These are phyloP conservation scores for Seira sanloemensis DNA, from an alignment of 2,888 invertebrate genomes.

Conservation along the genomic window DNA sequence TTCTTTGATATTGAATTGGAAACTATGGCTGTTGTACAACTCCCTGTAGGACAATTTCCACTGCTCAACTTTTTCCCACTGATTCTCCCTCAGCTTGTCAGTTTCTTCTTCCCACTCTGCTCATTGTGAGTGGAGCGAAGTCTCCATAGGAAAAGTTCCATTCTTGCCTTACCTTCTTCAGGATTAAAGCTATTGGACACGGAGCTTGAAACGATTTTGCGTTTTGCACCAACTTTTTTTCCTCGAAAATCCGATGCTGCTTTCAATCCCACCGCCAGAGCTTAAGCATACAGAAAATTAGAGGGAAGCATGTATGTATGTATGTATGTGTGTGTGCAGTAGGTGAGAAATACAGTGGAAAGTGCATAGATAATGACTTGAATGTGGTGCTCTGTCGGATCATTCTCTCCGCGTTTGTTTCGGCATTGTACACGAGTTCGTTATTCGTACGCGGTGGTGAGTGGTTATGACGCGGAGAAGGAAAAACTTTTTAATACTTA, in stretches of 20 bases:
- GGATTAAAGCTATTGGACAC: no score
- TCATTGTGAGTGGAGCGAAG: neutral
- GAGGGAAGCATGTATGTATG: no score
- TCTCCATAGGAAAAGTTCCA: neutral
- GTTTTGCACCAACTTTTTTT: no score
- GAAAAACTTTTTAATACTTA: neutral
- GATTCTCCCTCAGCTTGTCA: no score
- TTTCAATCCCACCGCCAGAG: no score
- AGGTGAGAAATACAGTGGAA: no score
- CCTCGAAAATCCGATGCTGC: no score
- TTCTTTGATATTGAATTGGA: conserved; percentile 49
- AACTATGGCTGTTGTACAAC: conserved; percentile 37
- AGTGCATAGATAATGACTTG: neutral
- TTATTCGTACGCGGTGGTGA: neutral
- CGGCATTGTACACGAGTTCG: neutral
- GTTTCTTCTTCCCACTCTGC: neutral
- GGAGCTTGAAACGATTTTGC: no score
- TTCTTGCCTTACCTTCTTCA: no score
- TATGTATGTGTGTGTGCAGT: no score
- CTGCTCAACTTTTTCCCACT: conserved; percentile 36
- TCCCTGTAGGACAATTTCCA: conserved; percentile 56
- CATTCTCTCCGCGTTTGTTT: neutral
- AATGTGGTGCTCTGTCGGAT: no score
- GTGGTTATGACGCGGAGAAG: neutral
- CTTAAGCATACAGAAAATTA: no score